phyloP scores from a whole-genome alignment of 2,888 invertebrate species.

The Hydraecia micacea region DNA sequence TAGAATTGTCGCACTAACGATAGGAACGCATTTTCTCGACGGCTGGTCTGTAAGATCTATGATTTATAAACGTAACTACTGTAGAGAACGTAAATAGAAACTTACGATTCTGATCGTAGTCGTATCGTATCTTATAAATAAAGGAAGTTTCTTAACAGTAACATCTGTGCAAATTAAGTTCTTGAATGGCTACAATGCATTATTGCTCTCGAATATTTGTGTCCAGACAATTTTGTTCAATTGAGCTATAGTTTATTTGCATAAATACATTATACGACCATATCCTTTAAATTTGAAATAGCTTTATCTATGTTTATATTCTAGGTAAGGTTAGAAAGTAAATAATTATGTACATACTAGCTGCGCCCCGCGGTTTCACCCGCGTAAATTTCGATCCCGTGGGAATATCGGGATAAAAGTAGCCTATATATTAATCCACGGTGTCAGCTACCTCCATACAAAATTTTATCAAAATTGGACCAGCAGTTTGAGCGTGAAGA shows the following conservation, averaged over 20 bases:
- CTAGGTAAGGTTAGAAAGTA: not conserved
- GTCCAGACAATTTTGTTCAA: slow-evolving; percentile 9
- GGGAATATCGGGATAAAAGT: too few species aligned
- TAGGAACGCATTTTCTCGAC: too few species aligned
- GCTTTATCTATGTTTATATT: not conserved
- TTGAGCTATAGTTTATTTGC: not conserved
- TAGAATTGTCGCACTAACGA: too few species aligned
- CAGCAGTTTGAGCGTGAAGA: too few species aligned
- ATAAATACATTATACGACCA: not conserved
- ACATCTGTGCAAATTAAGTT: slow-evolving; percentile 63
- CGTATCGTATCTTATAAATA: slow-evolving; percentile 41
- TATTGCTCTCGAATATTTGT: slow-evolving; percentile 37
- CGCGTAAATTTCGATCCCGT: too few species aligned
- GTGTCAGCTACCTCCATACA: too few species aligned
- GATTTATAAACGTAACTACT: not conserved
- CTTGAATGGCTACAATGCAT: slow-evolving; percentile 46
- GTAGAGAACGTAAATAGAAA: not conserved
- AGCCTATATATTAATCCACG: too few species aligned
- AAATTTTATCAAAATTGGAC: too few species aligned
- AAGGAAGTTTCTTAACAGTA: slow-evolving; percentile 46
- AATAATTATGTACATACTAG: too few species aligned
- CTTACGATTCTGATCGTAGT: not conserved
- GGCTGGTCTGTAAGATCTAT: too few species aligned
- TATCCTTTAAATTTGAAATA: not conserved
- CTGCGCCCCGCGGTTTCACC: too few species aligned